Conservation (phyloP, 2,797 vertebrate species). For the Urophycis tenuis region DNA sequence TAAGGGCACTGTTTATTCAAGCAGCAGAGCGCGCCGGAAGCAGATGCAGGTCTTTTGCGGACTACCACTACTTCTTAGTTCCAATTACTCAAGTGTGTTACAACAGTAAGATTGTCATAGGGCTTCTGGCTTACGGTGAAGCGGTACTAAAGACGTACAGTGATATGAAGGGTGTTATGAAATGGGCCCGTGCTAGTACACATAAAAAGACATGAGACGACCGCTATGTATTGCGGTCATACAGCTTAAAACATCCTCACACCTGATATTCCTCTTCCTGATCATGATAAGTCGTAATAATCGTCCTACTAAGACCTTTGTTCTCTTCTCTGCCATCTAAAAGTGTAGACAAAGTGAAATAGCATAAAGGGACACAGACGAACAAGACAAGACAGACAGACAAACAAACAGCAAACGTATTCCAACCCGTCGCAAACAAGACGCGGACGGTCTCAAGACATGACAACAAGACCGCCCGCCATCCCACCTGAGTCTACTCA, state of each 20-base stretch:
- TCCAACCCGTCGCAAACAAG: constrained; percentile 2
- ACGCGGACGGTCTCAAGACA: background rate
- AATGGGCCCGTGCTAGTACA: constrained; percentile 35
- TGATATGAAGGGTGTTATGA: constrained; percentile 10
- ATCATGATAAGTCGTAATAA: constrained; percentile 24
- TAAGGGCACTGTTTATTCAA: background rate
- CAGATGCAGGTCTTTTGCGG: background rate
- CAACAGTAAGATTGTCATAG: constrained; percentile 39
- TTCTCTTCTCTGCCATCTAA: constrained; percentile 25
- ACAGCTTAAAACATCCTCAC: constrained; percentile 3
- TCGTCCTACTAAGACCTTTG: constrained; percentile 23
- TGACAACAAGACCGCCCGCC: background rate
- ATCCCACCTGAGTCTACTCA: background rate
- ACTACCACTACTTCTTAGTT: constrained; percentile 20
- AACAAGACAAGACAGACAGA: constrained; percentile 11
- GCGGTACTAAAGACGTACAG: constrained; percentile 17
- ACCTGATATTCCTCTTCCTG: constrained; percentile 1
- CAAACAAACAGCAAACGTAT: constrained; percentile 21
- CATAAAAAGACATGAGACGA: constrained; percentile 16
- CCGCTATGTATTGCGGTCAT: constrained; percentile 16
- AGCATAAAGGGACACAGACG: constrained; percentile 21
- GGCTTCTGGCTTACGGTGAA: constrained; percentile 24
- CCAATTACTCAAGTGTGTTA: constrained; percentile 13
- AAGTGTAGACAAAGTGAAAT: constrained; percentile 43
- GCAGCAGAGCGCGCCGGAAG: background rate